Conservation (phyloP, 2,888 invertebrate species). For the Poecilus cupreus region DNA sequence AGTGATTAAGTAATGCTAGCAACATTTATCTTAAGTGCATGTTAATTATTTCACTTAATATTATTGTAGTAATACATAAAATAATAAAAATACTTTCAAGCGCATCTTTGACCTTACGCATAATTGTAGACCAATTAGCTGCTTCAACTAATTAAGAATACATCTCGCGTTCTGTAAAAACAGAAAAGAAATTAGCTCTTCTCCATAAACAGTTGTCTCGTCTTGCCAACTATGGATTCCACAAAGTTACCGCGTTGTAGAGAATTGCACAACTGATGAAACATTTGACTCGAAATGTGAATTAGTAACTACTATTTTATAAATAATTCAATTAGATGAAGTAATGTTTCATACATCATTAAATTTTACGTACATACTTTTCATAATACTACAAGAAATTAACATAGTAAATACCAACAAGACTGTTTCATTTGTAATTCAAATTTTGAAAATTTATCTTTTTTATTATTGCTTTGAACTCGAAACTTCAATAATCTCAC, state of each 20-base stretch:
- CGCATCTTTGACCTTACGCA: slow-evolving; percentile 8
- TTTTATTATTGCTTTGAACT: no score
- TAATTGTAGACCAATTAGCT: slow-evolving; percentile 35
- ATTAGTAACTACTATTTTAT: not conserved
- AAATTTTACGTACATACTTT: not conserved
- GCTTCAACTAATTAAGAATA: slow-evolving; percentile 34
- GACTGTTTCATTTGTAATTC: not conserved
- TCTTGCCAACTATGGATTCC: not conserved
- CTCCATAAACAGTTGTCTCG: not conserved
- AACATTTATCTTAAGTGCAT: no score
- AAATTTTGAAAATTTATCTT: no score
- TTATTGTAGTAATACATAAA: not conserved
- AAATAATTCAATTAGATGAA: slow-evolving; percentile 25
- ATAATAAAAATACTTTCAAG: not conserved
- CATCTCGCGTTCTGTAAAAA: slow-evolving; percentile 5
- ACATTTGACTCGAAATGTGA: not conserved
- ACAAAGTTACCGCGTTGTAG: not conserved
- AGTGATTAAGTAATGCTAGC: not conserved
- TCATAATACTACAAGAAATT: no score
- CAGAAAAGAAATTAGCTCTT: slow-evolving; percentile 31
- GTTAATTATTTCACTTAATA: no score
- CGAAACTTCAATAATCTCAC: no score
- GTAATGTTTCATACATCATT: not conserved
- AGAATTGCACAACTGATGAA: slow-evolving; percentile 16
- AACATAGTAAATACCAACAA: no score